phyloP scores from a whole-genome alignment of 2,113 vertebrate genomes.

The Catharus bicknelli region DNA sequence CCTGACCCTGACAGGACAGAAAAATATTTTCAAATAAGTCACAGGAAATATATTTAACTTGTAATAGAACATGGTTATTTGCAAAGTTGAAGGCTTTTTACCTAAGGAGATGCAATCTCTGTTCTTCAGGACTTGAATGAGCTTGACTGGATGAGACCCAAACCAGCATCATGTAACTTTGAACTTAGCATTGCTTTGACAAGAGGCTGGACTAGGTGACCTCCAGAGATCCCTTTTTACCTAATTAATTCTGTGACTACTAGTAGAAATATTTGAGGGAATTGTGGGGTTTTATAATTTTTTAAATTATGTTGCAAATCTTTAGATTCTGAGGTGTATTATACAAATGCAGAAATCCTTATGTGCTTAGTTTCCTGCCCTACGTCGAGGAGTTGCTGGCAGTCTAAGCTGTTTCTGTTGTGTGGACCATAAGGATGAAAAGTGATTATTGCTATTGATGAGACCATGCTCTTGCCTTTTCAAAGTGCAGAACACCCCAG shows the following conservation, averaged over 20 bases:
- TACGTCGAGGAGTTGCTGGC: accelerated
- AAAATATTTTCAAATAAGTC: background rate
- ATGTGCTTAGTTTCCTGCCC: background rate
- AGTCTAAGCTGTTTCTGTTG: background rate
- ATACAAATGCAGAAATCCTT: background rate
- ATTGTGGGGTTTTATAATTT: background rate
- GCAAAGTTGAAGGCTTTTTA: background rate
- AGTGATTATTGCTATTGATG: background rate
- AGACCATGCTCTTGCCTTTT: background rate
- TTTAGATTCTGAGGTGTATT: background rate
- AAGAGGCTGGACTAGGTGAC: background rate
- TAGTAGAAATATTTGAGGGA: background rate
- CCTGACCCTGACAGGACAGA: background rate
- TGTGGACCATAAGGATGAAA: background rate
- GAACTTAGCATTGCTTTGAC: background rate
- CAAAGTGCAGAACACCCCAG: background rate
- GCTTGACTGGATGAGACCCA: background rate
- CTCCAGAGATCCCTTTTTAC: background rate
- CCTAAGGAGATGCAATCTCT: background rate
- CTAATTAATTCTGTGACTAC: background rate
- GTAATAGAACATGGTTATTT: background rate
- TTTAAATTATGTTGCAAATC: background rate
- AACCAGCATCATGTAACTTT: background rate
- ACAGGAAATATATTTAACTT: background rate
- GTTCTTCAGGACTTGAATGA: background rate